Evolutionary conservation across 2,888 invertebrate species (phyloP), one percentile per base, ranked within the genome.

Genomic region (Brenthis daphne): DNA sequence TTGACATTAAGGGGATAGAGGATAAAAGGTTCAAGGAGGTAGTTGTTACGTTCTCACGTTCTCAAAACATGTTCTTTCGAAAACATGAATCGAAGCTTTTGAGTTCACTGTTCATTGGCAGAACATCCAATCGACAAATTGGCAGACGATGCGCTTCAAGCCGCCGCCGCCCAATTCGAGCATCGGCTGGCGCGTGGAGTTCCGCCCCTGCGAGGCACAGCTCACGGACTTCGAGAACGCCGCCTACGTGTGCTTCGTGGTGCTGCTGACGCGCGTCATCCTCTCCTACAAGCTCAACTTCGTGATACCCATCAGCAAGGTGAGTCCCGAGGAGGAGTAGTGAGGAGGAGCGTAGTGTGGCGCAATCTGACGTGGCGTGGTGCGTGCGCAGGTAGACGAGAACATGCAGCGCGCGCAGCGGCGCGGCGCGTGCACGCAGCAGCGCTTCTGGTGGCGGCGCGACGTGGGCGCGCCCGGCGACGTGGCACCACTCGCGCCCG

Each of bases 141-240:
- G 99, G 99, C 99, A 99, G 92, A 98, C 99, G 48, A 98, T 99
- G 98, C 94, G 98, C 54, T 99, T 99, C 92, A 99, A 99, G 92
- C 99, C 99, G 47, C 99, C 99, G 56, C 98, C 99, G 33, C 98
- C 98, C 0, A 96, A 98, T 85, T 98, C 98, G 11, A 94, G 97
- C 63, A 99, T 99, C 81, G 99, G 99, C 50, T 99, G 99, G 99
- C 95, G 99, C 76, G 99, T 99, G 0, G 99, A 99, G 93, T 99
- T 99, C 93, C 95, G 99, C 43, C 99, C 99, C 54, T 99, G 99
- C 86, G 99, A 98, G 90, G 97, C 98, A 24, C 99, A 99, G 90
- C 95, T 99, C 77, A 99, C 99, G 0, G 99, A 99, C 93, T 99
- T 99, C 91, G 99, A 99, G 93, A 99, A 99, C 93, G 99, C 99